Percentiles rank a stretch among this genome's conserved stretches.
Evolutionary conservation across 2,113 vertebrate species (phyloP).

Genomic region (Apaloderma vittatum): DNA sequence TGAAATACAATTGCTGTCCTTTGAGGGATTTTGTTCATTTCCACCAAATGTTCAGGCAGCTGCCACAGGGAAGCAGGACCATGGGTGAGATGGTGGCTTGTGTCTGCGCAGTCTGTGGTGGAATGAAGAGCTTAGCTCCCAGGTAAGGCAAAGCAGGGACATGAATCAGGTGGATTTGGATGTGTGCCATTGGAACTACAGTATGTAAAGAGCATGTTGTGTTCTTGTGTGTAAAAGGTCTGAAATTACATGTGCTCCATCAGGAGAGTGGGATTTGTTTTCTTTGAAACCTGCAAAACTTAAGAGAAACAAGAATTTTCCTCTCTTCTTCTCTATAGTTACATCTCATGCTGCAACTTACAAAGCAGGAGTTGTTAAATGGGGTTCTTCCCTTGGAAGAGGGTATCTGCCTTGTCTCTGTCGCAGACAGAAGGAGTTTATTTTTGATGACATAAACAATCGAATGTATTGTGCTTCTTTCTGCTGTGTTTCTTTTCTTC

Average conservation of each 20-base stretch:
- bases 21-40: background rate
- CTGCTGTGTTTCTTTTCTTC: background rate
- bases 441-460: background rate
- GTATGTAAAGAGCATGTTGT: background rate
- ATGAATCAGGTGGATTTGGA: rapidly evolving
- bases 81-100: background rate
- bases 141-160: background rate
- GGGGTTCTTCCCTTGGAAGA: background rate
- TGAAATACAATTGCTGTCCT: background rate
- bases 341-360: background rate
- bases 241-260: background rate
- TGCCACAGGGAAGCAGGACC: background rate
- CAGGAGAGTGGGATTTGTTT: background rate
- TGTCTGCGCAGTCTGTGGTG: background rate
- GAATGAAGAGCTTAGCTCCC: background rate
- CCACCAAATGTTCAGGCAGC: background rate
- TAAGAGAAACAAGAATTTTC: background rate
- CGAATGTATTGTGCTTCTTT: background rate
- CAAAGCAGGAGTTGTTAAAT: background rate
- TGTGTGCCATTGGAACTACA: background rate
- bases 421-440: background rate
- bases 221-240: background rate
- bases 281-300: background rate
- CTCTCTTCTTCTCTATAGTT: background rate
- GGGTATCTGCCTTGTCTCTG: background rate